phyloP scores from a whole-genome alignment of 2,888 invertebrate species.

The Alentia gelatinosa region DNA sequence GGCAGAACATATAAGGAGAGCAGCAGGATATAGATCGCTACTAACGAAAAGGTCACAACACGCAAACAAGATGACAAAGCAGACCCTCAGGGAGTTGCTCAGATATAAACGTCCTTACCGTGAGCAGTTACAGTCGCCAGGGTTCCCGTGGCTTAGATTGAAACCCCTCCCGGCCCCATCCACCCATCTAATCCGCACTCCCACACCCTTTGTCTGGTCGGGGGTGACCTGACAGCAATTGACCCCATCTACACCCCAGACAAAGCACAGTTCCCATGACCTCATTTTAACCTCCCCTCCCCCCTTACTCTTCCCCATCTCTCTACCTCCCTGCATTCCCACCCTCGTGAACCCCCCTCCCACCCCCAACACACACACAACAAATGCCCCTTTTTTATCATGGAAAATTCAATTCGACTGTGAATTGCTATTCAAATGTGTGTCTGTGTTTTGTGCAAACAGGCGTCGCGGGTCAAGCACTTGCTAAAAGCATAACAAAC shows the following conservation, averaged over 20 bases:
- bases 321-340: background rate
- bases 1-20: too few species aligned
- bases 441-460: slow-evolving; percentile 10
- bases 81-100: background rate
- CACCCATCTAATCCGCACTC: background rate
- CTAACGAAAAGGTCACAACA: too few species aligned
- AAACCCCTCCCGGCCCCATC: background rate
- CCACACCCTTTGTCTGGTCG: slow-evolving; percentile 38
- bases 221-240: slow-evolving; percentile 47
- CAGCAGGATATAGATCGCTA: too few species aligned
- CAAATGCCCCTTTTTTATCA: background rate
- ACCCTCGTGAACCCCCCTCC: background rate
- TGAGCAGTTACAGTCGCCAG: background rate
- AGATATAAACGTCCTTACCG: background rate
- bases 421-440: slow-evolving; percentile 37
- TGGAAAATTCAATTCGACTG: slow-evolving; percentile 13
- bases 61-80: too few species aligned
- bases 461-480: background rate
- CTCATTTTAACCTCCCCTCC: slow-evolving; percentile 17
- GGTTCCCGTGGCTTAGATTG: background rate
- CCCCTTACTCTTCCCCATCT: background rate
- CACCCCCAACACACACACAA: background rate
- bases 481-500: slow-evolving; percentile 25
- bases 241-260: slow-evolving; percentile 26
- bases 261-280: slow-evolving; percentile 12